phyloP scores from a whole-genome alignment of 2,797 vertebrate genomes.

The Danio tinwini region DNA sequence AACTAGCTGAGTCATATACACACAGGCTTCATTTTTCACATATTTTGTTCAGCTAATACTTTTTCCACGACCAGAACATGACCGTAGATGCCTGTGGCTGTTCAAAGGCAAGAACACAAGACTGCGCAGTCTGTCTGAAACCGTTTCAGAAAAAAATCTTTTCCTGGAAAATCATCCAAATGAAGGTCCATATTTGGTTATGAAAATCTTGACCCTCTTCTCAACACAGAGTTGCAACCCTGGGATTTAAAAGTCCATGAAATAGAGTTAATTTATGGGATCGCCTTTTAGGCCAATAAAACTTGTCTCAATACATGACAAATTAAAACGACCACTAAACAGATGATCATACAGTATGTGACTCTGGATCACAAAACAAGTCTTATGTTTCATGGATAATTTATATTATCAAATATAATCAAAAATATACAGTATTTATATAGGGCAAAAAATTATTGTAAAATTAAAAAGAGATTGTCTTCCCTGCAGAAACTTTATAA shows the following conservation, averaged over 20 bases:
- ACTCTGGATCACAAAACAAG: no score
- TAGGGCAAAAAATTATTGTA: no score
- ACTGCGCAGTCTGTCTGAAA: background rate
- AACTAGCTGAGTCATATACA: background rate
- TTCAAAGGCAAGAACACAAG: background rate
- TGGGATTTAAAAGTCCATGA: background rate
- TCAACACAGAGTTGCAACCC: background rate
- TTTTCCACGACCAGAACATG: background rate
- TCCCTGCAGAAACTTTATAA: no score
- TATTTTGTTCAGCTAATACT: background rate
- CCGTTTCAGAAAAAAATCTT: background rate
- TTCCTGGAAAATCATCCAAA: constrained; percentile 5
- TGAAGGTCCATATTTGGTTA: constrained; percentile 18
- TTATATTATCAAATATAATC: no score
- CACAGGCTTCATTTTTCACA: background rate
- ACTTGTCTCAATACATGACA: background rate
- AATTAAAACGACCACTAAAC: background rate
- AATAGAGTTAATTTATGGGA: background rate
- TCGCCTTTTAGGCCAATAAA: background rate
- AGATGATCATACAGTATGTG: background rate
- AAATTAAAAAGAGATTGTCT: no score
- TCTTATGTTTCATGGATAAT: no score
- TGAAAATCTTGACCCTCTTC: constrained; percentile 17
- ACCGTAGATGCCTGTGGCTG: background rate
- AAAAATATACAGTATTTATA: no score